Conservation (phyloP, 2,113 vertebrate genomes). For the Phalacrocorax brasilianus region DNA sequence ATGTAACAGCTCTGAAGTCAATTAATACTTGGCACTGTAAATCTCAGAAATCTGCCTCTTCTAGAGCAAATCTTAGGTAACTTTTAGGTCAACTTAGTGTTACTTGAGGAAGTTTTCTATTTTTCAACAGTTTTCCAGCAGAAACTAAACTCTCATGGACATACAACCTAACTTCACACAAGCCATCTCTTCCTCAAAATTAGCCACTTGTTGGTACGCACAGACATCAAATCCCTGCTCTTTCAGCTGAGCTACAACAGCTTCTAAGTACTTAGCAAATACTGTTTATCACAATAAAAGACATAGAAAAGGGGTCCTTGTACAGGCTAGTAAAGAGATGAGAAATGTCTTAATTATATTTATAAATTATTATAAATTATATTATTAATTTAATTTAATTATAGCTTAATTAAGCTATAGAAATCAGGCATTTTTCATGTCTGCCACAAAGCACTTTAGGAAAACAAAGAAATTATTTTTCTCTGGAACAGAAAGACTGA, state of each 20-base stretch:
- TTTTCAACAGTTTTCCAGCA: neutral
- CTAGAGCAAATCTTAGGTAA: neutral
- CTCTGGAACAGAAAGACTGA: neutral
- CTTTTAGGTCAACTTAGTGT: neutral
- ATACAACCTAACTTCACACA: fast-evolving
- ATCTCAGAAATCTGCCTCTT: neutral
- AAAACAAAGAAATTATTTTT: neutral
- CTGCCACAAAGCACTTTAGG: neutral
- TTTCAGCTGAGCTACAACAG: neutral
- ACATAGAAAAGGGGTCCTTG: neutral
- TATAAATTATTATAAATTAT: no score
- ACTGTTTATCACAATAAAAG: neutral
- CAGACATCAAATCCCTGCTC: neutral
- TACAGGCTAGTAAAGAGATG: neutral
- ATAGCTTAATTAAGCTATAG: neutral
- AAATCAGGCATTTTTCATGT: neutral
- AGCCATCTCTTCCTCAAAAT: neutral
- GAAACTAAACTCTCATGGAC: neutral
- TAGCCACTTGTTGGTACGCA: neutral
- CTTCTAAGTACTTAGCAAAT: neutral
- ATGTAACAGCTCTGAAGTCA: neutral
- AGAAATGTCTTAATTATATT: neutral
- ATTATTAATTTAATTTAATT: no score
- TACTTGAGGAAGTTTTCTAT: neutral
- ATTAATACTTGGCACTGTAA: neutral